Evolutionary conservation across 2,888 invertebrate species (phyloP).

Genomic region (Orchestes rusci): DNA sequence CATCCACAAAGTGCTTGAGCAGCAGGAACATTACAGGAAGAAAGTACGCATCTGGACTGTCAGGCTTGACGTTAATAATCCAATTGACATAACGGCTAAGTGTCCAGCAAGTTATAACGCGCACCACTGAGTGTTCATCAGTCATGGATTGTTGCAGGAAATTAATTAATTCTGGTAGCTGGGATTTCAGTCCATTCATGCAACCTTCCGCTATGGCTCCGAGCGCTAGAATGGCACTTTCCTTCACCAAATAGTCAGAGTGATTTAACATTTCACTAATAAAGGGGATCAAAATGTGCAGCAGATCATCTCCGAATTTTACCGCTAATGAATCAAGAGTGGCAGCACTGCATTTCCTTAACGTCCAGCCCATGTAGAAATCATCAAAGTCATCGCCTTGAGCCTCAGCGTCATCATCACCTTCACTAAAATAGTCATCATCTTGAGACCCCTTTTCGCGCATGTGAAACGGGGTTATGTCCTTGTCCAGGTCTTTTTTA

Average conservation of each 20-base stretch:
- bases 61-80: conserved; percentile 59
- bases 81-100: conserved; percentile 66
- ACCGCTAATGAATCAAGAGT: conserved; percentile 94
- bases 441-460: conserved; percentile 47
- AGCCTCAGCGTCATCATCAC: conserved; percentile 43
- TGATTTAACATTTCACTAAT: conserved; percentile 93
- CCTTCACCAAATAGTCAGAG: conserved; percentile 91
- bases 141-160: conserved; percentile 59
- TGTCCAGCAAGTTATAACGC: conserved; percentile 76
- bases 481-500: conserved; percentile 92
- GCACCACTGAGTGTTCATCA: conserved; percentile 61
- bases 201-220: conserved; percentile 52
- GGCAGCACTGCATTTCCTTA: conserved; percentile 97
- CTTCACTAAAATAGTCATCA: conserved; percentile 53
- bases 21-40: conserved; percentile 65
- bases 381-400: conserved; percentile 36
- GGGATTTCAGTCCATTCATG: conserved; percentile 60
- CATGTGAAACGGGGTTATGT: conserved; percentile 96
- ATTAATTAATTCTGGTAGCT: conserved; percentile 61
- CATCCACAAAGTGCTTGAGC: conserved; percentile 61
- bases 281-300: conserved; percentile 89
- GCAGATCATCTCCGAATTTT: conserved; percentile 89
- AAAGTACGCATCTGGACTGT: conserved; percentile 47
- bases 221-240: conserved; percentile 86
- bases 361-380: conserved; percentile 69